phyloP scores from a whole-genome alignment of 2,888 invertebrate genomes.

The Dendrolimus houi region DNA sequence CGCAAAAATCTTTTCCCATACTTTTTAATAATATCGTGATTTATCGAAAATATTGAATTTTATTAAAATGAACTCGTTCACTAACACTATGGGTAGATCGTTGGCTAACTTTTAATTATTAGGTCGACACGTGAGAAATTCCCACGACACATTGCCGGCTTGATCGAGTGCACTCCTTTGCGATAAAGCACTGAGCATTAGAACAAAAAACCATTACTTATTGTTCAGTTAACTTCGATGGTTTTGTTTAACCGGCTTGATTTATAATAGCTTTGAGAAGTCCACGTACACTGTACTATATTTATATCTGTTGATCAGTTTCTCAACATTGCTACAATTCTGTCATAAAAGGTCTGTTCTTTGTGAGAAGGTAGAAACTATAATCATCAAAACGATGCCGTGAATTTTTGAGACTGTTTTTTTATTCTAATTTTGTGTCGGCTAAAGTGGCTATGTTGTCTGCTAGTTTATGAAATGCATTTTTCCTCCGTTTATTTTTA shows the following conservation, averaged over 20 bases:
- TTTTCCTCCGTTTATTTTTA: too few species aligned
- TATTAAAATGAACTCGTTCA: conserved; percentile 2
- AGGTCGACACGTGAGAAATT: conserved; percentile 54
- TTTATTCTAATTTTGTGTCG: too few species aligned
- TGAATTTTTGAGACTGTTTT: too few species aligned
- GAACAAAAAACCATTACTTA: conserved; percentile 21
- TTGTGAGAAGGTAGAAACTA: conserved; percentile 46
- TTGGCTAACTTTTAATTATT: conserved; percentile 54
- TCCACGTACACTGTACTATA: background rate
- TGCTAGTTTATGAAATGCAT: too few species aligned
- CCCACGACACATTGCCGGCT: conserved; percentile 46
- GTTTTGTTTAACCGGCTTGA: conserved; percentile 25
- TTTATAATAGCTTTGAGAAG: conserved; percentile 23
- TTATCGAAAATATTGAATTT: too few species aligned
- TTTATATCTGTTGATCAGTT: background rate
- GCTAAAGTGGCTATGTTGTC: too few species aligned
- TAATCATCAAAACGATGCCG: too few species aligned
- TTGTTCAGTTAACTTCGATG: conserved; percentile 35
- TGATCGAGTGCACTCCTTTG: conserved; percentile 52
- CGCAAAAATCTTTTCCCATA: too few species aligned
- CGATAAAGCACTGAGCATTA: conserved; percentile 43
- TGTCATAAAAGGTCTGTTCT: conserved; percentile 47
- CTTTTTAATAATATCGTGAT: too few species aligned
- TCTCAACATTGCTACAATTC: conserved; percentile 29
- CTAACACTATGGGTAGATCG: conserved; percentile 39